Evolutionary conservation across 2,797 vertebrate genomes (phyloP), one percentile per base, ranked within the genome.

Genomic region (Lacerta bilineata): DNA sequence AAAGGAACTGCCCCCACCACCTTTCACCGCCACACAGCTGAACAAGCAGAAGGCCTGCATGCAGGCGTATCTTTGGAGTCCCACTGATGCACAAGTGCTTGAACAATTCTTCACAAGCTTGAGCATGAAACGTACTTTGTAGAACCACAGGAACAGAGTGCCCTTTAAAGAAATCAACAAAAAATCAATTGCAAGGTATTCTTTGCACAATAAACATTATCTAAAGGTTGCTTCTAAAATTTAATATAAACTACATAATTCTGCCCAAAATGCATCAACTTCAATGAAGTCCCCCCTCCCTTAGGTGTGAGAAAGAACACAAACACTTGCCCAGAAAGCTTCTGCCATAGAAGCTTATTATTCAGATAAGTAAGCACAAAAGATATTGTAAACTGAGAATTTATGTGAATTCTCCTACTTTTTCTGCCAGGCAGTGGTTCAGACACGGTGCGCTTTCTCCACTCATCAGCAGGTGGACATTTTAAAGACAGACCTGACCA

Each of bases 1-100:
- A 99, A 77, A 99, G 98, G 95, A 99, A 99, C 91, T 99, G 99
- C 55, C 99, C 99, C 99, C 99, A 99, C 99, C 99, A 99, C 87
- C 98, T 97, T 96, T 99, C 99, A 1, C 97, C 98, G 84, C 99
- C 99, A 93, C 99, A 99, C 0, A 99, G 97, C 91, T 99, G 99
- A 92, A 99, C 99, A 90, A 99, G 96, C 59, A 99, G 96, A 91
- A 99, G 98, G 10, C 99, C 99, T 0, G 99, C 98, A 8, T 99
- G 98, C 87, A 99, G 94, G 0, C 99, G 97, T 93, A 99, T 99
- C 95, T 99, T 99, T 20, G 99, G 99, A 0, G 99, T 99, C 87
- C 99, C 99, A 83, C 99, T 99, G 95, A 99, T 99, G 90, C 99
- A 99, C 5, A 99, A 96, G 90, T 99, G 99, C 95, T 99, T 99